Conservation (phyloP, 2,888 invertebrate species). For the Phasia obesa region DNA sequence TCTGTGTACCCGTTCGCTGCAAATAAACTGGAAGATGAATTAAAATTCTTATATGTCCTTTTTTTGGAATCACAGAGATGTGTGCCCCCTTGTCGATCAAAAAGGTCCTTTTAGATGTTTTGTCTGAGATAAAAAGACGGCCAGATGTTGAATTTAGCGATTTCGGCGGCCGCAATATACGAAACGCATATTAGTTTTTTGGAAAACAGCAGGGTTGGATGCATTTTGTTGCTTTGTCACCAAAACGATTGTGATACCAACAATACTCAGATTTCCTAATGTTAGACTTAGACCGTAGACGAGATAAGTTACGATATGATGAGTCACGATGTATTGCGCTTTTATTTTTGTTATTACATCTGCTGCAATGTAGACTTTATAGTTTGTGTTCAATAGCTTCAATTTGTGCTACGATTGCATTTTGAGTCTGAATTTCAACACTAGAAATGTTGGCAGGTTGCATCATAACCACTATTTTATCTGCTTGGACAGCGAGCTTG, state of each 20-base stretch:
- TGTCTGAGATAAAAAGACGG: too few relatives aligned
- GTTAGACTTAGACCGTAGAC: background rate
- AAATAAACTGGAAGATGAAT: too few relatives aligned
- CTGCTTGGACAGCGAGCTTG: background rate
- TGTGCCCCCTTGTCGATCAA: too few relatives aligned
- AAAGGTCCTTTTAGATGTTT: too few relatives aligned
- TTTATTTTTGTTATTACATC: too few relatives aligned
- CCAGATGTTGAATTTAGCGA: background rate
- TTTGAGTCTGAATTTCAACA: background rate
- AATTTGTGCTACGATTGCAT: background rate
- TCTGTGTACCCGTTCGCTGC: too few relatives aligned
- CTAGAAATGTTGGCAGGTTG: background rate
- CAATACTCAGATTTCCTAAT: background rate
- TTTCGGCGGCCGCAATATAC: background rate
- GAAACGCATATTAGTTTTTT: slow-evolving; percentile 1
- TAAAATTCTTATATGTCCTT: too few relatives aligned
- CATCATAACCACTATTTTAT: background rate
- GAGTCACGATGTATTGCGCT: too few relatives aligned
- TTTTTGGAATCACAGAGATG: too few relatives aligned
- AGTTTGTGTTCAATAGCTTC: too few relatives aligned
- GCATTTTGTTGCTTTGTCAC: slow-evolving; percentile 5
- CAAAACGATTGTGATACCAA: slow-evolving; percentile 7
- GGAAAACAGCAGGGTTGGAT: background rate
- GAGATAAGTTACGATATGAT: background rate
- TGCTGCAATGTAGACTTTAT: too few relatives aligned